These are phyloP conservation scores for Hemiscyllium ocellatum DNA, from an alignment of 2,113 vertebrate genomes.

Conservation along the genomic window DNA sequence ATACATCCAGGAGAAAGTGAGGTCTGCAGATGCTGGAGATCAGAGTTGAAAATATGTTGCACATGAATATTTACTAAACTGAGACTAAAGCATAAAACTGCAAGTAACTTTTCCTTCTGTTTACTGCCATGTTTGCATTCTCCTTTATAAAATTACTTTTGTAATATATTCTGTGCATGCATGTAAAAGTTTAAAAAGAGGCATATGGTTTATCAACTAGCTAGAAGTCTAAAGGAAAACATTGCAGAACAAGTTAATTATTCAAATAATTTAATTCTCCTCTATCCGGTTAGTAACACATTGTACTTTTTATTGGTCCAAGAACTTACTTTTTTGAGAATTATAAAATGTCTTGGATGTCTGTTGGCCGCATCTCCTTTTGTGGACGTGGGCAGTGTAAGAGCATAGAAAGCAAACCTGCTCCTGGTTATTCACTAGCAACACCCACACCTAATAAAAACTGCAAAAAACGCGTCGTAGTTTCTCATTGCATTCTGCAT, in stretches of 20 bases:
- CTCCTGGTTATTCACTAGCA: background rate
- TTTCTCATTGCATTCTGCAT: background rate
- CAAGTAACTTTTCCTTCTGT: background rate
- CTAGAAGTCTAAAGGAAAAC: background rate
- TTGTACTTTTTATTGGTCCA: background rate
- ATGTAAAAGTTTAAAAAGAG: background rate
- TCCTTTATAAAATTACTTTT: background rate
- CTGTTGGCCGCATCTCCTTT: background rate
- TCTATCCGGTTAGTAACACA: background rate
- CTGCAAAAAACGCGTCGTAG: background rate
- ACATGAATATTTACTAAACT: no score
- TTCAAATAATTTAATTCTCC: background rate
- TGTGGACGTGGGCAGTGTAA: no score
- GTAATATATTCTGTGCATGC: background rate
- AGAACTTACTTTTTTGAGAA: background rate
- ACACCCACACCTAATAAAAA: background rate
- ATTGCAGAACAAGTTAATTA: background rate
- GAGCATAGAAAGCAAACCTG: background rate
- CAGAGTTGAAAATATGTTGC: no score
- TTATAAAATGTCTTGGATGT: background rate
- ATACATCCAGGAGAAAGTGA: no score
- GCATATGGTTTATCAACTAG: background rate
- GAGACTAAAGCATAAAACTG: background rate
- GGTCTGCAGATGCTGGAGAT: no score
- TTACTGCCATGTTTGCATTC: background rate